Evolutionary conservation across 2,113 vertebrate species (phyloP).

Genomic region (Deroptyus accipitrinus): DNA sequence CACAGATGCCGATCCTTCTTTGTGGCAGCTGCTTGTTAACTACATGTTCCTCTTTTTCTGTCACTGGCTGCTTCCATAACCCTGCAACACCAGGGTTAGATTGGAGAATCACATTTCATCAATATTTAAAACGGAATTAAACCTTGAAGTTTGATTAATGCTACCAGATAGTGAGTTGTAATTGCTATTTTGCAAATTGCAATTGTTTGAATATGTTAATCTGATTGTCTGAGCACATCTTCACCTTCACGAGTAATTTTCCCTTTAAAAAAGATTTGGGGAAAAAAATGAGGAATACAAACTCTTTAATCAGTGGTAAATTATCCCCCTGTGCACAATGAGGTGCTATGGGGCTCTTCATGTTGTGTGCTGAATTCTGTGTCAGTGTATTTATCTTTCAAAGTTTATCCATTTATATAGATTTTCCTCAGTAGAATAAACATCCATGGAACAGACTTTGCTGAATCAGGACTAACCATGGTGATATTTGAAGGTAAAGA

Average conservation of each 20-base stretch:
- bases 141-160: conserved; percentile 83
- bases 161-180: conserved; percentile 81
- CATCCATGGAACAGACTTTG: not conserved
- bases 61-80: conserved; percentile 70
- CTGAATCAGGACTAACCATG: not conserved
- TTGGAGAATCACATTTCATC: conserved; percentile 81
- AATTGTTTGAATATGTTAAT: conserved; percentile 87
- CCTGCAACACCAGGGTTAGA: conserved; percentile 81
- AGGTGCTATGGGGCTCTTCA: conserved; percentile 10
- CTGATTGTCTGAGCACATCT: conserved; percentile 85
- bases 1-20: conserved; percentile 81
- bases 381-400: conserved; percentile 39
- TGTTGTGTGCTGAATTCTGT: conserved; percentile 28
- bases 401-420: conserved; percentile 53
- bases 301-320: conserved; percentile 84
- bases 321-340: conserved; percentile 76
- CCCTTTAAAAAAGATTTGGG: conserved; percentile 68
- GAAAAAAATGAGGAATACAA: conserved; percentile 62
- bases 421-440: not conserved
- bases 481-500: not conserved
- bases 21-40: conserved; percentile 87
- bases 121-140: conserved; percentile 92
- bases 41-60: conserved; percentile 71
- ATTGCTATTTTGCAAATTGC: conserved; percentile 84
- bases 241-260: conserved; percentile 86